Base-by-base conservation (phyloP, 2,888 invertebrate species). In the Lithophane leautieri region DNA sequence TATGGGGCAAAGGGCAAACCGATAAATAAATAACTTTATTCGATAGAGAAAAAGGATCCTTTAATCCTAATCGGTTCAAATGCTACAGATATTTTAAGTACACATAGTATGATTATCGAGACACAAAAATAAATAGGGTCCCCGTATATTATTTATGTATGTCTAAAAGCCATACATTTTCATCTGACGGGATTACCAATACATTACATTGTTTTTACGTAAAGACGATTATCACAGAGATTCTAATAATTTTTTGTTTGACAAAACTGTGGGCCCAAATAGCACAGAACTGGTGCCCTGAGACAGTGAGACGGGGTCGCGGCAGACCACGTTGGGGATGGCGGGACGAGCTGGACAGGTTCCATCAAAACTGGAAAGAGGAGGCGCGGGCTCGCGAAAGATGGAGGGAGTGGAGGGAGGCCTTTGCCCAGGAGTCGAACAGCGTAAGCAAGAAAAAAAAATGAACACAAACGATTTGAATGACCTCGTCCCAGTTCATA, bases 151-250 rank as follows among this genome's bases (percentile, higher is more conserved):
- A 44, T 0, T n/a, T 0, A 1, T 11, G 1, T 19, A 12, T n/a
- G 9, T 16, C 14, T 74, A 19, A 63, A 54, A 50, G 9, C 8
- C 12, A 47, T 54, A 25, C 2, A 50, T 42, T 28, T 68, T 52
- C 47, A 4, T 19, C 52, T 9, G 19, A 44, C 42, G 11, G 6
- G n/a, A 73, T 78, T 40, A 58, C 56, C 22, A 63, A 73, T 56
- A 60, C 50, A 73, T 73, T 25, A 75, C 68, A 42, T 54, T 76
- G 40, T 69, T 76, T 67, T 76, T 81, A 63, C 44, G 58, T 69
- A 60, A 68, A 65, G 12, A 47, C 9, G 22, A 56, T 72, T 80
- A 73, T 50, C 62, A 73, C 22, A 22, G 25, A 80, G 14, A 9
- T 22, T n/a, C 42, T 63, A 73, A 80, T 14, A 16, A 19, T 7